Percentiles rank a stretch among this genome's conserved stretches.
phyloP scores from a whole-genome alignment of 2,888 invertebrate genomes.

The Neria commutata region DNA sequence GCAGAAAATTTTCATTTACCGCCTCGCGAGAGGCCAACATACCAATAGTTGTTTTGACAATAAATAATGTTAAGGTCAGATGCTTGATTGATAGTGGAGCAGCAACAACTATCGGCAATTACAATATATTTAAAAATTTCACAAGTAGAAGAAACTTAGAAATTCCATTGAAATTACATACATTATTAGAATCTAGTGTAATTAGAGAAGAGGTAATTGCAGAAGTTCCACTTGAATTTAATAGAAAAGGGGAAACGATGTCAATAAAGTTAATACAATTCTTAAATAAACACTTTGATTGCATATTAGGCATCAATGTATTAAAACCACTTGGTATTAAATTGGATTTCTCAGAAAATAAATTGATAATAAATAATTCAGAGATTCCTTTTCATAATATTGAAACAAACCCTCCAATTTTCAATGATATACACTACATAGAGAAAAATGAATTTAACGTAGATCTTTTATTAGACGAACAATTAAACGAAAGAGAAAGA shows the following conservation, averaged over 20 bases:
- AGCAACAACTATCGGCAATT: background rate
- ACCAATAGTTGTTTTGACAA: background rate
- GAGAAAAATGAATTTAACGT: background rate
- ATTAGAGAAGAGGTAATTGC: background rate
- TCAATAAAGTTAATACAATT: background rate
- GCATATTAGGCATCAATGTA: background rate
- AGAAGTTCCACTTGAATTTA: background rate
- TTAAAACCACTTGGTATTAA: background rate
- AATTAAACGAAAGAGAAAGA: background rate
- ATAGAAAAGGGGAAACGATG: background rate
- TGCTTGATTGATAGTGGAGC: background rate
- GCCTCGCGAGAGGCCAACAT: background rate
- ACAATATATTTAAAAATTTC: background rate
- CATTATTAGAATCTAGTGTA: background rate
- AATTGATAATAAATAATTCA: background rate
- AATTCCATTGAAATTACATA: background rate
- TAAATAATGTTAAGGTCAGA: background rate
- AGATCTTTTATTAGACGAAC: background rate
- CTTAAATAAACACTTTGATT: background rate
- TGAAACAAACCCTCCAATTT: background rate
- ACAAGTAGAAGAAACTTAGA: background rate
- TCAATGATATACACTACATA: background rate
- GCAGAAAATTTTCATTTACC: background rate
- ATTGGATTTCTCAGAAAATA: background rate
- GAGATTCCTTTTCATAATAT: background rate